These are phyloP conservation scores for Drosophila obscura DNA, from an alignment of 1,140 invertebrate genomes.

Conservation along the genomic window DNA sequence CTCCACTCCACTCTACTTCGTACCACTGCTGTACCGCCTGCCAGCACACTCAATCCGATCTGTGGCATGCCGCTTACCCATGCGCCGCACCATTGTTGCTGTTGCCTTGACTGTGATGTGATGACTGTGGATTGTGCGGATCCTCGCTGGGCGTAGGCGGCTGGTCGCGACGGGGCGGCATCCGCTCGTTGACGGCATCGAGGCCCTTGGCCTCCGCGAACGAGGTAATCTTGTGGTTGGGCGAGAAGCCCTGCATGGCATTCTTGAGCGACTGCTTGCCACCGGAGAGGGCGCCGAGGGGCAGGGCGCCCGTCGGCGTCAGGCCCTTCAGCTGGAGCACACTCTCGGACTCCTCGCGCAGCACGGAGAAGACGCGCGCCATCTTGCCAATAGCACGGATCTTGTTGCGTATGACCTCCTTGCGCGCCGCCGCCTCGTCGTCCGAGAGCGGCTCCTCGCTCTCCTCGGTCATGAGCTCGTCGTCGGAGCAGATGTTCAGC, in stretches of 20 bases:
- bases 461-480: slow-evolving; percentile 98
- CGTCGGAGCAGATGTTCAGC: slow-evolving; percentile 99
- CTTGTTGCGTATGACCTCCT: slow-evolving; percentile 99
- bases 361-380: slow-evolving; percentile 86
- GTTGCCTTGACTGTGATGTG: slow-evolving; percentile 58
- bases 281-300: slow-evolving; percentile 97
- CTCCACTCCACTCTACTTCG: slow-evolving; percentile 7
- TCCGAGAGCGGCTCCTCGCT: slow-evolving; percentile 90
- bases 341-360: slow-evolving; percentile 99
- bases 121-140: slow-evolving; percentile 36
- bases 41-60: neutral
- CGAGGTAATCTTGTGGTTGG: slow-evolving; percentile 98
- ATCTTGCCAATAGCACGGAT: slow-evolving; percentile 99
- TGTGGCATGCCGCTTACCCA: slow-evolving; percentile 54
- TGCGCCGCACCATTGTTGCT: slow-evolving; percentile 72
- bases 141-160: slow-evolving; percentile 85
- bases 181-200: slow-evolving; percentile 99
- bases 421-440: slow-evolving; percentile 93
- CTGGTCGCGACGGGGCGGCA: slow-evolving; percentile 96
- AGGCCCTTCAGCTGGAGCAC: slow-evolving; percentile 99
- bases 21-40: slow-evolving; percentile 4
- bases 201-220: slow-evolving; percentile 99
- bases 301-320: slow-evolving; percentile 98
- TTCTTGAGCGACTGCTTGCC: slow-evolving; percentile 98
- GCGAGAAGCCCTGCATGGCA: slow-evolving; percentile 98